Evolutionary conservation across 2,888 invertebrate genomes (phyloP).

Genomic region (Volucella zonaria): DNA sequence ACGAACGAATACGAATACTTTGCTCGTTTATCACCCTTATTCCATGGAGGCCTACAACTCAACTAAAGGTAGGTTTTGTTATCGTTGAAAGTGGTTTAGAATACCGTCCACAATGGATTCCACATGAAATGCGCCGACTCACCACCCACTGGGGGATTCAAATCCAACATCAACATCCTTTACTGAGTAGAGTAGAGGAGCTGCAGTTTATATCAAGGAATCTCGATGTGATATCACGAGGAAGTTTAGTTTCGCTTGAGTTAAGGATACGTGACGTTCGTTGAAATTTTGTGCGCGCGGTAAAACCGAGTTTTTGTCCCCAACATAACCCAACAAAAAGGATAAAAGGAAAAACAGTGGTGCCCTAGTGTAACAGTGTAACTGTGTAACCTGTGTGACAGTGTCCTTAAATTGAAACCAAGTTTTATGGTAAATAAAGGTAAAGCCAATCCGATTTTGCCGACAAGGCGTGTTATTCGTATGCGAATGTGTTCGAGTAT

Average conservation of each 20-base stretch:
- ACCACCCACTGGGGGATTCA: slow-evolving; percentile 43
- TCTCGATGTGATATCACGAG: slow-evolving; percentile 62
- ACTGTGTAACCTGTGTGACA: slow-evolving; percentile 12
- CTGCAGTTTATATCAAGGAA: slow-evolving; percentile 59
- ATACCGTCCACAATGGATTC: slow-evolving; percentile 56
- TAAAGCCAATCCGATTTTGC: slow-evolving; percentile 8
- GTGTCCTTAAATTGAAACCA: slow-evolving; percentile 31
- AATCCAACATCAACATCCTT: slow-evolving; percentile 43
- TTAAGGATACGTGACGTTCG: slow-evolving; percentile 72
- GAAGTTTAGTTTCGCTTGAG: slow-evolving; percentile 70
- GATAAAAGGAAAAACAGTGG: slow-evolving; percentile 34
- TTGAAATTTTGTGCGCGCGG: slow-evolving; percentile 56
- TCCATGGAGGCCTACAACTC: slow-evolving; percentile 30
- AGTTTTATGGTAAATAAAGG: too few relatives aligned
- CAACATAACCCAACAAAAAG: slow-evolving; percentile 16
- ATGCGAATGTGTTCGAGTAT: too few relatives aligned
- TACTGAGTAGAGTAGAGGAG: slow-evolving; percentile 15
- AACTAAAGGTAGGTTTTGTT: slow-evolving; percentile 43
- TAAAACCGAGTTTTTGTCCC: slow-evolving; percentile 18
- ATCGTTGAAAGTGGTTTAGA: background rate
- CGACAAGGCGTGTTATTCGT: slow-evolving; percentile 25
- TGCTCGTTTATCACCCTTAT: slow-evolving; percentile 1
- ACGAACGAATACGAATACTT: too few relatives aligned
- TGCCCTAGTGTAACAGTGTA: slow-evolving; percentile 45
- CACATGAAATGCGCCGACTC: slow-evolving; percentile 60